Conservation (phyloP, 2,113 vertebrate species). For the Anseranas semipalmata region DNA sequence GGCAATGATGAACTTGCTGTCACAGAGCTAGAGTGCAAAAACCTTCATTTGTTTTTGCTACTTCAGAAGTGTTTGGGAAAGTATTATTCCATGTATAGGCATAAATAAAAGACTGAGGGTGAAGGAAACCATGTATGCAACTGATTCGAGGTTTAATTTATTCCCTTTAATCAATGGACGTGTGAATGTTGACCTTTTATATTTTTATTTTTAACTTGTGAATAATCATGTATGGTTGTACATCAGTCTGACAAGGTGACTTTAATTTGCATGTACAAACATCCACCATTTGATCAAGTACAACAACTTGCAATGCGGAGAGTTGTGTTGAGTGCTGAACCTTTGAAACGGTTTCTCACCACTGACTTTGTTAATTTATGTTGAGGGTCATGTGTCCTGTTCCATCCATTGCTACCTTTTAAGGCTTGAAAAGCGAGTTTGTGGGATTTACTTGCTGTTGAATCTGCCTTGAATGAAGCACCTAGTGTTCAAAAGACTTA, state of each 20-base stretch:
- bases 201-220: constrained; percentile 62
- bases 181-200: constrained; percentile 72
- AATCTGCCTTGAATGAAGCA: constrained; percentile 52
- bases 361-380: neutral
- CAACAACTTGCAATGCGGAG: neutral
- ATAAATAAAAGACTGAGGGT: constrained; percentile 64
- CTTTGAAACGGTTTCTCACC: constrained; percentile 5
- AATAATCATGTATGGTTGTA: constrained; percentile 8
- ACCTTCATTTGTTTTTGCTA: constrained; percentile 56
- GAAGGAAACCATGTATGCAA: constrained; percentile 52
- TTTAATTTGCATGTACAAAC: neutral
- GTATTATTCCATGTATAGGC: constrained; percentile 64
- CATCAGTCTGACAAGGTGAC: constrained; percentile 23
- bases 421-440: constrained; percentile 34
- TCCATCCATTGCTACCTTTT: constrained; percentile 19
- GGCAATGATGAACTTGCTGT: constrained; percentile 59
- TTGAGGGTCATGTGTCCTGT: neutral
- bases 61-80: constrained; percentile 69
- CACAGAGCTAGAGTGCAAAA: constrained; percentile 63
- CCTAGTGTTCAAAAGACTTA: constrained; percentile 29
- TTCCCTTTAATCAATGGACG: constrained; percentile 68
- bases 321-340: constrained; percentile 2
- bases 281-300: neutral
- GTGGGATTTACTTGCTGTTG: constrained; percentile 44
- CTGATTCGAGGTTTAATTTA: constrained; percentile 76